phyloP scores from a whole-genome alignment of 2,888 invertebrate species.

The Trissolcus japonicus region DNA sequence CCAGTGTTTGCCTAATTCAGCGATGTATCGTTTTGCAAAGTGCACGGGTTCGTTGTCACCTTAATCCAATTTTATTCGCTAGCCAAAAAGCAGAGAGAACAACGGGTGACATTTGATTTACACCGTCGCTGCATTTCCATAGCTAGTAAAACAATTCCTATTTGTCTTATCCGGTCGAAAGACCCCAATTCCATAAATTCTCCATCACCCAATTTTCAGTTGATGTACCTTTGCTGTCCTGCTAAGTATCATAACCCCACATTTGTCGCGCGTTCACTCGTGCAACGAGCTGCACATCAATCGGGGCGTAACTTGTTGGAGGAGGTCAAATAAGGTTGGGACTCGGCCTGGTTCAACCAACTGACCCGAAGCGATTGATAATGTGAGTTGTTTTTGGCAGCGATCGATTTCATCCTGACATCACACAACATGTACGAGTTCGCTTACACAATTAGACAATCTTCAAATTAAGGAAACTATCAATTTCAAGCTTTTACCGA shows the following conservation, averaged over 20 bases:
- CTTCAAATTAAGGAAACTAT: too few relatives aligned
- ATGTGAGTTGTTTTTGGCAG: constrained; percentile 10
- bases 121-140: constrained; percentile 16
- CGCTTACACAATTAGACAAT: neutral
- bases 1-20: constrained; percentile 37
- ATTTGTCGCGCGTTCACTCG: constrained; percentile 40
- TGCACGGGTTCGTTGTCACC: constrained; percentile 15
- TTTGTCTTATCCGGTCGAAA: constrained; percentile 44
- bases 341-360: constrained; percentile 13
- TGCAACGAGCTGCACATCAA: constrained; percentile 45
- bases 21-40: constrained; percentile 24
- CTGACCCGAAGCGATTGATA: constrained; percentile 17
- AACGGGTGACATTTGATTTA: constrained; percentile 35
- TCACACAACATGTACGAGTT: neutral
- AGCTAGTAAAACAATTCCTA: constrained; percentile 24
- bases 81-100: constrained; percentile 23
- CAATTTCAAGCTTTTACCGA: too few relatives aligned
- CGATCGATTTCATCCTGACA: too few relatives aligned
- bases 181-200: constrained; percentile 41
- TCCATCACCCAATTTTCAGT: constrained; percentile 40
- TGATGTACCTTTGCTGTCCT: constrained; percentile 16
- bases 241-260: constrained; percentile 40
- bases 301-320: constrained; percentile 28
- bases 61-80: constrained; percentile 43
- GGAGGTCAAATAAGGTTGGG: constrained; percentile 23